A percentile compares a stretch with the other conserved stretches of the same genome.
These are phyloP conservation scores for Philaethria dido DNA, from an alignment of 2,888 invertebrate genomes.

Conservation along the genomic window DNA sequence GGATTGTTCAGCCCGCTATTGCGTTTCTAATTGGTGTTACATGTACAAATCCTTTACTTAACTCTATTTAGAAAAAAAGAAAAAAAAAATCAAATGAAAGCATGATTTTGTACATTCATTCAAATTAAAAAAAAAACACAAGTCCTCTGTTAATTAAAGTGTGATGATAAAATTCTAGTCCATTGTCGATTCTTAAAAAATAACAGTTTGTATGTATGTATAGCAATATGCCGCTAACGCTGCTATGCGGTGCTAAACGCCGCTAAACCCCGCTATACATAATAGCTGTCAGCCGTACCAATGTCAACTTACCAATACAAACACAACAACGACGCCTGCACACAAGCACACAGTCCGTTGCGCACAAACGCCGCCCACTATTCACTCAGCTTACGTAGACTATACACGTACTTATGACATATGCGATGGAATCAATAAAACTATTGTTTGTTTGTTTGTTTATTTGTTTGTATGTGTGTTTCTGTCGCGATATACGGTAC, in stretches of 20 bases:
- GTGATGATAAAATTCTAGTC: constrained; percentile 82
- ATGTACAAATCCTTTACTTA: constrained; percentile 80
- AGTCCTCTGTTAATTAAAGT: constrained; percentile 70
- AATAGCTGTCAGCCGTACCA: constrained; percentile 77
- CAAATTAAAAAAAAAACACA: constrained; percentile 72
- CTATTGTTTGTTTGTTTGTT: constrained; percentile 69
- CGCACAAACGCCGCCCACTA: constrained; percentile 58
- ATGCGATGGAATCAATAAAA: constrained; percentile 74
- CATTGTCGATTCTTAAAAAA: constrained; percentile 76
- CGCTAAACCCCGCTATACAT: constrained; percentile 62
- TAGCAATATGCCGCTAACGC: no score
- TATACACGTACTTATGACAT: constrained; percentile 72
- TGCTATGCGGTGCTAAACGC: constrained; percentile 48
- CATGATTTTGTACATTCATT: constrained; percentile 83
- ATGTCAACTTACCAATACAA: constrained; percentile 76
- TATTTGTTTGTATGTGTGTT: not conserved
- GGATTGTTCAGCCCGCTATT: constrained; percentile 59
- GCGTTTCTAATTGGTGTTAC: constrained; percentile 61
- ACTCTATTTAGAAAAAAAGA: constrained; percentile 78
- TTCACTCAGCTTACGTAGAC: constrained; percentile 67
- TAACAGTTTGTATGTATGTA: constrained; percentile 72
- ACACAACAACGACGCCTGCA: constrained; percentile 67
- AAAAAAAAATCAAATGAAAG: constrained; percentile 76
- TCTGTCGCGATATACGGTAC: constrained; percentile 61
- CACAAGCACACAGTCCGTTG: constrained; percentile 46